phyloP scores from a whole-genome alignment of 2,797 vertebrate genomes.

The Pseudochirops corinnae region DNA sequence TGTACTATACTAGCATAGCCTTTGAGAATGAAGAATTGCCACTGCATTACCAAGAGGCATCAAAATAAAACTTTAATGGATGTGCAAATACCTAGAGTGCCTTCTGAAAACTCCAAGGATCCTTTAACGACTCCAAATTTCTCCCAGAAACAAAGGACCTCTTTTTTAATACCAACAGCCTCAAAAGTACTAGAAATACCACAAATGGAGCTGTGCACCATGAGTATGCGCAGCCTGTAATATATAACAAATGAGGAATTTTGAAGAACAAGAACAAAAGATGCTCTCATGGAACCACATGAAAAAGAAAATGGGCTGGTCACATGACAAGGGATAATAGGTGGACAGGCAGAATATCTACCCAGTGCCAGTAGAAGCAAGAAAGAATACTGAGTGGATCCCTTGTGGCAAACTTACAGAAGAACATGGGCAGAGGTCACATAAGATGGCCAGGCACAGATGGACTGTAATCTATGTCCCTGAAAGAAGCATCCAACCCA shows the following conservation, averaged over 20 bases:
- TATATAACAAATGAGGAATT: not conserved
- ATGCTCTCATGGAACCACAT: too few relatives aligned
- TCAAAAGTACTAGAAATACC: not conserved
- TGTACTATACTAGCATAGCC: not conserved
- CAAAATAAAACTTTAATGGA: not conserved
- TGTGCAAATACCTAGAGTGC: not conserved
- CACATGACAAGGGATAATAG: too few relatives aligned
- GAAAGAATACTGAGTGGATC: not conserved
- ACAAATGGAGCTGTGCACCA: not conserved
- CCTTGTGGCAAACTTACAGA: not conserved
- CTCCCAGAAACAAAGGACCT: not conserved
- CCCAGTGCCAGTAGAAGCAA: too few relatives aligned
- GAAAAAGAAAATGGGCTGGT: too few relatives aligned
- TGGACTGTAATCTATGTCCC: not conserved
- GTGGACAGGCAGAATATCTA: too few relatives aligned
- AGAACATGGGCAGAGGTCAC: not conserved
- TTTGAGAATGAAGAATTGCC: not conserved
- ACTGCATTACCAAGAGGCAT: not conserved
- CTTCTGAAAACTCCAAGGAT: not conserved
- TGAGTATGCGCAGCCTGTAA: not conserved
- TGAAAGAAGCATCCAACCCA: not conserved
- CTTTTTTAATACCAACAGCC: not conserved
- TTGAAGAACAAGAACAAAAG: not conserved
- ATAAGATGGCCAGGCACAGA: too few relatives aligned
- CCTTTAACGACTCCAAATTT: not conserved